Evolutionary conservation across 2,888 invertebrate genomes (phyloP).

Genomic region (Palloptera scutellata): DNA sequence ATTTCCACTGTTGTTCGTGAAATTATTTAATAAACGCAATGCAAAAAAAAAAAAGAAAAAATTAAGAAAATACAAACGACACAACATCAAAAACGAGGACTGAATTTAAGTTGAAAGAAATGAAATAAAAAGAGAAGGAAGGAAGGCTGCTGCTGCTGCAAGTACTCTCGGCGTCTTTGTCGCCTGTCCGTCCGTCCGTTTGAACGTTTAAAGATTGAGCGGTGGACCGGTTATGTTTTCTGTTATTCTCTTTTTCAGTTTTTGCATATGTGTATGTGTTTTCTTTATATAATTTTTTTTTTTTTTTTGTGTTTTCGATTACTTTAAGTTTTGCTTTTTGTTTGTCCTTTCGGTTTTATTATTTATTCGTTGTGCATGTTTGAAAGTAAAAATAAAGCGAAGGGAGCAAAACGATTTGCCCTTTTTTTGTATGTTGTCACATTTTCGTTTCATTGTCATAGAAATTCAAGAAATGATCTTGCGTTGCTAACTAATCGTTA

Average conservation of each 20-base stretch:
- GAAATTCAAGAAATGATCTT: too few species aligned
- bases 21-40: constrained; percentile 17
- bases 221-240: background rate
- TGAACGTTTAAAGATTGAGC: background rate
- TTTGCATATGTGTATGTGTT: background rate
- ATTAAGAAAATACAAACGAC: background rate
- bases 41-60: constrained; percentile 11
- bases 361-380: background rate
- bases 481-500: too few species aligned
- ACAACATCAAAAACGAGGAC: constrained; percentile 3
- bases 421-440: too few species aligned
- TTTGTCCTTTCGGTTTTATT: background rate
- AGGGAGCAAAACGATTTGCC: background rate
- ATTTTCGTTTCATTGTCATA: too few species aligned
- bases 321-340: background rate
- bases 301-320: constrained; percentile 3
- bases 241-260: background rate
- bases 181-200: background rate
- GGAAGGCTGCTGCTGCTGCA: background rate
- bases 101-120: background rate
- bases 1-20: constrained; percentile 45
- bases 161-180: constrained; percentile 3
- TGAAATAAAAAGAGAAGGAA: too few species aligned
- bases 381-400: background rate
- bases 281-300: background rate